Percentiles rank a stretch among this genome's conserved stretches.
Conservation (phyloP, 2,888 invertebrate genomes). For the Orchesellides sinensis region DNA sequence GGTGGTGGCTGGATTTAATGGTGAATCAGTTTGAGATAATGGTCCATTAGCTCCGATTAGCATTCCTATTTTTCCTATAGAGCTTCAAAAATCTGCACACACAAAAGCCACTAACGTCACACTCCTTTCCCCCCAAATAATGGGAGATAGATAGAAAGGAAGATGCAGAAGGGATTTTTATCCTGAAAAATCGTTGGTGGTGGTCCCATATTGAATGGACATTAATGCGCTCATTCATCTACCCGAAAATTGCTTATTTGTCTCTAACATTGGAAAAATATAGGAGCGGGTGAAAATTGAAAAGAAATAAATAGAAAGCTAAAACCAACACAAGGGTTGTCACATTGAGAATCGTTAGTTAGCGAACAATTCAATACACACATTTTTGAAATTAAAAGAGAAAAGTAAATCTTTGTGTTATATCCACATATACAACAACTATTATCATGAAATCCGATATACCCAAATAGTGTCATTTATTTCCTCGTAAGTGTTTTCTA, state of each 20-base stretch:
- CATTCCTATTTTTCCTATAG: conserved; percentile 53
- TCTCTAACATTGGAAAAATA: background rate
- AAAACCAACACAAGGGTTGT: conserved; percentile 36
- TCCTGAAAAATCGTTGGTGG: background rate
- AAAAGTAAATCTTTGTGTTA: background rate
- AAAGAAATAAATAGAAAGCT: conserved; percentile 3
- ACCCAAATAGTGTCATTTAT: conserved; percentile 33
- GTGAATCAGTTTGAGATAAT: conserved; percentile 50
- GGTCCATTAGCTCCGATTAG: conserved; percentile 56
- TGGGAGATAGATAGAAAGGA: conserved; percentile 5
- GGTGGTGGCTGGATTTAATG: conserved; percentile 23
- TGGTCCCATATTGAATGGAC: conserved; percentile 33
- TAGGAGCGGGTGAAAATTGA: conserved; percentile 5
- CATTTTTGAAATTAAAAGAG: background rate
- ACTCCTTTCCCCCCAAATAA: background rate
- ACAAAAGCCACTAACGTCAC: background rate
- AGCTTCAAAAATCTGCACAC: conserved; percentile 13
- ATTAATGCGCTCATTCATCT: conserved; percentile 52
- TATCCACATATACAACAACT: too few relatives aligned
- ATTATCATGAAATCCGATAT: conserved; percentile 45
- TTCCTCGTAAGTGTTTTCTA: background rate
- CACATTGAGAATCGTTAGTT: conserved; percentile 47
- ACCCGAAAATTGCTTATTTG: conserved; percentile 29
- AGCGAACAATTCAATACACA: conserved; percentile 6
- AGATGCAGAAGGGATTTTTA: background rate